These are phyloP conservation scores for Sphaeridia pumilis DNA, from an alignment of 2,888 invertebrate genomes.

Conservation along the genomic window DNA sequence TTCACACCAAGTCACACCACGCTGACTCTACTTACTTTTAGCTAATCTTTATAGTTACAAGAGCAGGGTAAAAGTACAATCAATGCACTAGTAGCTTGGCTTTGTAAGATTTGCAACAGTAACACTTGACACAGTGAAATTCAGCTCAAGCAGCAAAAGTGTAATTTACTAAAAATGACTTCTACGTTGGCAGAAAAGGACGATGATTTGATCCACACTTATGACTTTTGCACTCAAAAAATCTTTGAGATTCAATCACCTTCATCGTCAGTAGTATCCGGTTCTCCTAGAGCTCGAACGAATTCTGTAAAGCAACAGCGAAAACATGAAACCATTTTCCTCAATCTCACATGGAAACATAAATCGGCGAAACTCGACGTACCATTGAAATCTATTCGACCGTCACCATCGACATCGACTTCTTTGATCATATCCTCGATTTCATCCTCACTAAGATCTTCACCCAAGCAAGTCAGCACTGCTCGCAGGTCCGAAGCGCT, in stretches of 20 bases:
- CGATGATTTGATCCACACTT: neutral
- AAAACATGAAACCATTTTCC: slow-evolving; percentile 11
- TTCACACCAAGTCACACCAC: too few species aligned
- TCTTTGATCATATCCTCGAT: slow-evolving; percentile 95
- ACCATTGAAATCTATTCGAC: slow-evolving; percentile 87
- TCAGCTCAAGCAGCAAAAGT: too few species aligned
- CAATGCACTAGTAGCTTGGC: too few species aligned
- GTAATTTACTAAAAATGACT: too few species aligned
- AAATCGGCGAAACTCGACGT: slow-evolving; percentile 34
- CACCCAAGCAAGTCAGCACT: slow-evolving; percentile 69
- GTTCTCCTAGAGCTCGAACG: slow-evolving; percentile 72
- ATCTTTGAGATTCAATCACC: slow-evolving; percentile 48
- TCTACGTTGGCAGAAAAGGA: too few species aligned
- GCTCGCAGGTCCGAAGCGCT: slow-evolving; percentile 77
- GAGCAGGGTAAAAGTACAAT: neutral
- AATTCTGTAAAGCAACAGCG: slow-evolving; percentile 64
- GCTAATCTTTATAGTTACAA: too few species aligned
- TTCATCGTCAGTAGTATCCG: slow-evolving; percentile 55
- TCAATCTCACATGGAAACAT: too few species aligned
- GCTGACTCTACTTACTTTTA: too few species aligned
- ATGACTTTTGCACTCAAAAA: neutral
- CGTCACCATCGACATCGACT: slow-evolving; percentile 88
- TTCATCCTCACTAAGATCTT: slow-evolving; percentile 78
- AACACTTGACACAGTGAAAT: slow-evolving; percentile 7
- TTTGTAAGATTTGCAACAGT: neutral